A percentile compares a stretch with the other conserved stretches of the same genome.
These are phyloP conservation scores for Psilopogon haemacephalus DNA, from an alignment of 2,113 vertebrate species.

Conservation along the genomic window DNA sequence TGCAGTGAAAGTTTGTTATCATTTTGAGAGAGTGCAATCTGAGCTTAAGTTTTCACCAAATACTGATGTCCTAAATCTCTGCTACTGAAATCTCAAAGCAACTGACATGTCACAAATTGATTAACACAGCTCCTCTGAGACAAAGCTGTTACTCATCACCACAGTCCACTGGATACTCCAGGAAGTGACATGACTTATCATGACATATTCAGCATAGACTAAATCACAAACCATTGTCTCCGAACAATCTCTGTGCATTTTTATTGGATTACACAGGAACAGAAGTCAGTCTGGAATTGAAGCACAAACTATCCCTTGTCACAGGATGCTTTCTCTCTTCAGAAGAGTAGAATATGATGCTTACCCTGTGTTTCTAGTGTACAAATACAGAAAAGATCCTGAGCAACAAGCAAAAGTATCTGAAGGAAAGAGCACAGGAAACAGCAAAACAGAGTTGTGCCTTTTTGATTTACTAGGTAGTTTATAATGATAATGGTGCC, in stretches of 20 bases:
- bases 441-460: neutral
- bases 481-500: neutral
- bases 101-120: neutral
- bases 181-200: neutral
- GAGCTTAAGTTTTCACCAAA: neutral
- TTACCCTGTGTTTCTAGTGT: neutral
- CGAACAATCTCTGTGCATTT: neutral
- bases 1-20: neutral
- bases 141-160: neutral
- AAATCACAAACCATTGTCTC: neutral
- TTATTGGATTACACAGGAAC: neutral
- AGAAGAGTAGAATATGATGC: neutral
- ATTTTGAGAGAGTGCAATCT: neutral
- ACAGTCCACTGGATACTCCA: neutral
- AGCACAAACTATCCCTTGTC: neutral
- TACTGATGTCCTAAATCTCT: neutral
- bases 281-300: neutral
- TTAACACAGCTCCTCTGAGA: neutral
- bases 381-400: neutral
- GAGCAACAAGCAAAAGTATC: neutral
- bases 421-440: neutral
- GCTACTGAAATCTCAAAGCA: neutral
- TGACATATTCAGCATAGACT: neutral
- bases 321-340: neutral
- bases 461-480: neutral